Base-by-base conservation (phyloP, 2,113 vertebrate species). In the Seriola rivoliana region DNA sequence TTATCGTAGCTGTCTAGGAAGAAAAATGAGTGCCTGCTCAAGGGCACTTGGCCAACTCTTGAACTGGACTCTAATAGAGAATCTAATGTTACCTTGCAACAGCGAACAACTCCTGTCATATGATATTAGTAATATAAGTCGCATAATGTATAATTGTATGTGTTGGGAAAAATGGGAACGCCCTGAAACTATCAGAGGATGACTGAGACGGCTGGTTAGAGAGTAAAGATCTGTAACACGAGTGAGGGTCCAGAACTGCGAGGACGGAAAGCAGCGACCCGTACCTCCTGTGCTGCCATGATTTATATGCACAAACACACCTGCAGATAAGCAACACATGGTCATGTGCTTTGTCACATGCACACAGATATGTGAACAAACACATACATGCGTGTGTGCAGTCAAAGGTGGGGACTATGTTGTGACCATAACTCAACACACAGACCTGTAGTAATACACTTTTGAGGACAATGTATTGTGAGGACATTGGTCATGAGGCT, bases 281-380 rank as follows among this genome's bases (percentile, higher is more conserved):
- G 46, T 32, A 58, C 84, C 62, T 84, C 81, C 80, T 75, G 62
- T 9, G 63, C 62, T 65, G 32, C 13, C 0, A 7, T 72, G 71
- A 80, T 69, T 78, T 75, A 72, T 63, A 54, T 58, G 34, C 60
- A 82, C 32, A 63, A 71, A 72, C 71, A 80, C 75, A 80, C 71
- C 76, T 66, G 71, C 66, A 25, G 44, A 46, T 34, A n/a, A 34
- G 25, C 66, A 48, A 40, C 38, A 25, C 66, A 36, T 19, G 50
- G 7, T 32, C 9, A 55, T 34, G 29, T 68, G 54, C 17, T 4
- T 14, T 12, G 23, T 65, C 44, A 70, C 64, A 65, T 50, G 38
- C n/a, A 66, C 34, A 50, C n/a, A 57, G 36, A 64, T 21, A 54
- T 32, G 16, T 50, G 19, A 42, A 65, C n/a, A 48, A 55, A 29